Evolutionary conservation across 2,113 vertebrate species (phyloP), one percentile per base, ranked within the genome.

Genomic region (Mastomys natalensis): DNA sequence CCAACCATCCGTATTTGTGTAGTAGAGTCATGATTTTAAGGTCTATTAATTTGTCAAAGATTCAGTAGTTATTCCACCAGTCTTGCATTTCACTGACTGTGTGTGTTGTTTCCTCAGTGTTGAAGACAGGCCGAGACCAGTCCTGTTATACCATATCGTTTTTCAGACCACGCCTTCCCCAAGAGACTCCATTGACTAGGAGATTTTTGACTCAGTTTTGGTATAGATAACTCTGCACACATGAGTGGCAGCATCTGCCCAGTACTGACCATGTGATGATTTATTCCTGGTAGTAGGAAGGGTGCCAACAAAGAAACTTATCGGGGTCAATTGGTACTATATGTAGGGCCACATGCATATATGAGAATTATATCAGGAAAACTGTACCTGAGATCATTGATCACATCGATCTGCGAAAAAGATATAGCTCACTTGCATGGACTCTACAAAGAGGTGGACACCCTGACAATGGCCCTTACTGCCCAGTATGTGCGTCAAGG

Each of bases 301-400:
- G 40, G n/a, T 40, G 16, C 3, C 37, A 43, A 26, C 16, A 15
- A 62, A 45, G 31, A 64, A 85, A 0, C n/a, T 62, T 45, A 85
- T 21, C 3, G 2, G 58, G 8, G 9, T 45, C 40, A 45, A 34
- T 66, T 21, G 29, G 26, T 0, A 45, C 60, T 45, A 0, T 37
- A 40, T 9, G 55, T 40, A 82, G n/a, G n/a, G n/a, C 37, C n/a
- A 84, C n/a, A 40, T 43, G n/a, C 37, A 60, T 29, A 40, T 26
- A 9, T 26, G n/a, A 82, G 40, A 60, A 60, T 43, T 13, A 17
- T 26, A 84, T 16, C 80, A 62, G 58, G 13, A 43, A 43, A 62
- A 62, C 58, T 62, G n/a, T 84, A 84, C 24, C 58, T 84, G n/a
- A 84, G n/a, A 16, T 29, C 8, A 5, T 0, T 29, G 29, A 43